Evolutionary conservation across 2,797 vertebrate species (phyloP), one percentile per base, ranked within the genome.

Genomic region (Sebastes paucispinis): DNA sequence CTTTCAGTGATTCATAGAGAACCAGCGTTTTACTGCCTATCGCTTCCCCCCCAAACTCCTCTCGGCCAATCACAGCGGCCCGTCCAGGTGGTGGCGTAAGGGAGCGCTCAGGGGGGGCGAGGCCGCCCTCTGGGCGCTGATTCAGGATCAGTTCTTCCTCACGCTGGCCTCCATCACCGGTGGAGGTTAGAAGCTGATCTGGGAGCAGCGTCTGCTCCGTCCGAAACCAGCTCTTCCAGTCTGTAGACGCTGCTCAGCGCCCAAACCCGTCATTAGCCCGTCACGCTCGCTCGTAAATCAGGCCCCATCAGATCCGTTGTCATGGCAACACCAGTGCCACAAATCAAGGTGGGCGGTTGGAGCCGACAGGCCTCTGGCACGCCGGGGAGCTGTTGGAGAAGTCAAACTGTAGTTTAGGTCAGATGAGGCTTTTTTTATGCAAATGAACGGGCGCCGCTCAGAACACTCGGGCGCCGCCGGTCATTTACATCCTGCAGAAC

Each of bases 161-260:
- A 47, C 5, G 13, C 62, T 5, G 52, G 25, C 18, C 18, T 43
- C 13, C 22, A n/a, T 65, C 58, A 24, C 13, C 60, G 1, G 9
- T 8, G 18, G 43, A 57, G 47, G 78, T 50, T 8, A 25, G 57
- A 59, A n/a, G 22, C 87, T 81, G 87, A 87, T 83, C 73, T 59
- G 22, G 69, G 77, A 80, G 27, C 88, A 64, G 85, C 22, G 34
- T 2, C 32, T 29, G 32, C 58, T 55, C 43, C 14, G 13, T 62
- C 74, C 67, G 2, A 64, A 72, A 96, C 95, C 93, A 84, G 95
- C 92, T 93, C 90, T 88, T 91, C 95, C 89, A 93, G 92, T 94
- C 93, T 84, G 81, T 95, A 4, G 94, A 94, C 71, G 77, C 92
- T 84, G 80, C 88, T 83, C 82, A 57, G 73, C 75, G 14, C 84